A percentile compares a stretch with the other conserved stretches of the same genome.
Evolutionary conservation across 2,888 invertebrate species (phyloP).

Genomic region (Tridacna gigas): DNA sequence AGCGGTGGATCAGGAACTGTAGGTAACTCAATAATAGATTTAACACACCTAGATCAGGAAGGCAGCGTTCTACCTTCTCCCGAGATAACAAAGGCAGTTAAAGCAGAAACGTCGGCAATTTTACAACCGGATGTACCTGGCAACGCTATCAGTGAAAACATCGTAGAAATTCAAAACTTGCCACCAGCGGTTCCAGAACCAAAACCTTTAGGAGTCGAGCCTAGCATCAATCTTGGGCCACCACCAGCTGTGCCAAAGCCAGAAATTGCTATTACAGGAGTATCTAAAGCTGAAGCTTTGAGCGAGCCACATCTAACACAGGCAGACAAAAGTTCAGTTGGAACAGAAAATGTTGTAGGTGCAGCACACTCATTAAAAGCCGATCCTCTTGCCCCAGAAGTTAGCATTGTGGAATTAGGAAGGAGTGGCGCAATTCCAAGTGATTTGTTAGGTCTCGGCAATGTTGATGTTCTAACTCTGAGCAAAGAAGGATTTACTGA

Average conservation of each 20-base stretch:
- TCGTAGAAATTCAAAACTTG: too few relatives aligned
- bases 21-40: neutral
- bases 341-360: neutral
- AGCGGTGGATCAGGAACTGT: neutral
- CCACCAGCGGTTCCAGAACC: too few relatives aligned
- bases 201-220: neutral
- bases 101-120: neutral
- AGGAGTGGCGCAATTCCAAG: neutral
- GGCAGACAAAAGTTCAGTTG: neutral
- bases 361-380: neutral
- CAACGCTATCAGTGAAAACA: too few relatives aligned
- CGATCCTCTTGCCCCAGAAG: neutral
- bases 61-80: neutral
- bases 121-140: neutral
- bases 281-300: neutral
- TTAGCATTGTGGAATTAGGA: slow-evolving; percentile 12
- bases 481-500: slow-evolving; percentile 31
- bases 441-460: slow-evolving; percentile 16
- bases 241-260: neutral
- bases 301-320: neutral
- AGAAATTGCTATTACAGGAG: neutral
- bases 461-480: slow-evolving; percentile 48
- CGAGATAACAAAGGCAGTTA: neutral
- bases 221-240: neutral
- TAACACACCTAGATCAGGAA: neutral